phyloP scores from a whole-genome alignment of 2,797 vertebrate genomes.

The Morus bassanus region DNA sequence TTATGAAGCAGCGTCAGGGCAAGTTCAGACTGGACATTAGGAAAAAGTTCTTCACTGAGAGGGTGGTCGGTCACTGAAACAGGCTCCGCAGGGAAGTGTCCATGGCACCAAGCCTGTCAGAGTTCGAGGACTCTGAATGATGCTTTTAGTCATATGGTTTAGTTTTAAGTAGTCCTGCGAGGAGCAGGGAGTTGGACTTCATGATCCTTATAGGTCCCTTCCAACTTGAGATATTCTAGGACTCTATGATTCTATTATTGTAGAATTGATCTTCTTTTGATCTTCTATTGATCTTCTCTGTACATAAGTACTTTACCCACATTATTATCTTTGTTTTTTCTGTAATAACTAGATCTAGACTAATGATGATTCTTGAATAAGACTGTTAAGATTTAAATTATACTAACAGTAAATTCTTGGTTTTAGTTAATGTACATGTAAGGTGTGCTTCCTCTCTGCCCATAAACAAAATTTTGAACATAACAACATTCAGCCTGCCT shows the following conservation, averaged over 20 bases:
- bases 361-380: not conserved
- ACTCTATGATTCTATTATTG: not conserved
- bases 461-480: not conserved
- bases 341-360: not conserved
- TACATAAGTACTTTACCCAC: not conserved
- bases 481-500: not conserved
- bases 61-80: not conserved
- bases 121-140: not conserved
- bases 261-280: too few species aligned
- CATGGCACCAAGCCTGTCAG: not conserved
- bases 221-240: not conserved
- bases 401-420: not conserved
- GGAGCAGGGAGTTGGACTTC: not conserved
- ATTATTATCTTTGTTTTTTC: not conserved
- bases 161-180: not conserved
- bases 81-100: not conserved
- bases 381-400: not conserved
- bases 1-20: not conserved
- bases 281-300: not conserved
- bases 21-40: not conserved
- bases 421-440: not conserved
- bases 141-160: not conserved
- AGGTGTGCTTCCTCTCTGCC: not conserved
- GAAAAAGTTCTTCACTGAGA: not conserved
- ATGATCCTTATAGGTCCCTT: too few species aligned